phyloP scores from a whole-genome alignment of 2,113 vertebrate genomes.

The Cinclus mexicanus region DNA sequence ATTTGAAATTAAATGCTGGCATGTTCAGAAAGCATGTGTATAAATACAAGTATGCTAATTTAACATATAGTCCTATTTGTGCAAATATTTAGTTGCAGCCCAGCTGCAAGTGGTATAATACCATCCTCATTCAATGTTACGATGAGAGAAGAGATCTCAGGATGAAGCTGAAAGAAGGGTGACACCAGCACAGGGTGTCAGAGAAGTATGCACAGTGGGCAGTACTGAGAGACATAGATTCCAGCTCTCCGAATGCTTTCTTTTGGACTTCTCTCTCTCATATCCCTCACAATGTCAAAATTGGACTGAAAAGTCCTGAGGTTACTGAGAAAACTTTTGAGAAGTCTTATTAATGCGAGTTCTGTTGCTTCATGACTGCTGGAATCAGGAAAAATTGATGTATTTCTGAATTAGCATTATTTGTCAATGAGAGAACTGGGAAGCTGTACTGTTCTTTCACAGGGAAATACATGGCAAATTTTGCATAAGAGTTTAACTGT shows the following conservation, averaged over 20 bases:
- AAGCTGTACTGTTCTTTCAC: not conserved
- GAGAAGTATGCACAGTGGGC: not conserved
- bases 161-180: not conserved
- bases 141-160: not conserved
- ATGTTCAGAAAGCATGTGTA: not conserved
- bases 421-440: not conserved
- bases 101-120: not conserved
- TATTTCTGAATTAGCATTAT: not conserved
- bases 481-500: not conserved
- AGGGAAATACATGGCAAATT: not conserved
- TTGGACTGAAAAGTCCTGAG: not conserved
- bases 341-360: not conserved
- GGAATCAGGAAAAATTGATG: not conserved
- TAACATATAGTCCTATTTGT: not conserved
- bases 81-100: not conserved
- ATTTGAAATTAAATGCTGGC: not conserved
- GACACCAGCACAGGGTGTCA: not conserved
- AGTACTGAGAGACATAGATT: not conserved
- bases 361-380: not conserved
- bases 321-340: not conserved
- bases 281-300: not conserved
- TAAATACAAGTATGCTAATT: not conserved
- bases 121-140: not conserved
- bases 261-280: not conserved
- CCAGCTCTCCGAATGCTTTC: not conserved